phyloP scores from a whole-genome alignment of 2,888 invertebrate genomes.

The Lottia gigantea region DNA sequence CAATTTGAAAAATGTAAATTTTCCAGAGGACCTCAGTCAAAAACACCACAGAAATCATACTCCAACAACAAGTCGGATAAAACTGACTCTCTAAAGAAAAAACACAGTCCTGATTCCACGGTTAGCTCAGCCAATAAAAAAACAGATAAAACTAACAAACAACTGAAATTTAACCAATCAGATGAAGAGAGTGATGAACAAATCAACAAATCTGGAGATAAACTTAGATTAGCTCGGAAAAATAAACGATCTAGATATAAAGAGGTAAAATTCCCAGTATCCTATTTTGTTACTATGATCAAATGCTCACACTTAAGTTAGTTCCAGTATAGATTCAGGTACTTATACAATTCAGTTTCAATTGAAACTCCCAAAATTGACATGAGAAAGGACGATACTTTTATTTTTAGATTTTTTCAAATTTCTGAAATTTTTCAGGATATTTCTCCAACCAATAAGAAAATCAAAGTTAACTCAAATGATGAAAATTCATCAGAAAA shows the following conservation, averaged over 20 bases:
- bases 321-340: too few species aligned
- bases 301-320: too few species aligned
- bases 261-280: conserved; percentile 3
- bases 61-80: not conserved
- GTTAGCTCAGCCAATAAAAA: conserved; percentile 19
- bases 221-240: not conserved
- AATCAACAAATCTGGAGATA: not conserved
- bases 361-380: too few species aligned
- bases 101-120: conserved; percentile 31
- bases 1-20: too few species aligned
- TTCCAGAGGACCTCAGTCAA: too few species aligned
- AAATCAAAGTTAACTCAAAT: not conserved
- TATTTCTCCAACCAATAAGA: not conserved
- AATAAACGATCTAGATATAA: conserved; percentile 20
- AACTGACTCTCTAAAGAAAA: conserved; percentile 13
- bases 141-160: not conserved
- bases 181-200: not conserved
- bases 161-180: too few species aligned
- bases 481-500: conserved; percentile 7
- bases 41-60: too few species aligned
- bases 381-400: too few species aligned
- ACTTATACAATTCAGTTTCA: too few species aligned
- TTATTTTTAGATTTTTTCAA: too few species aligned
- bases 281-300: too few species aligned
- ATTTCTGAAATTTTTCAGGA: not conserved